Base-by-base conservation (phyloP, 1,140 invertebrate genomes). In the Sarcophaga peregrina region DNA sequence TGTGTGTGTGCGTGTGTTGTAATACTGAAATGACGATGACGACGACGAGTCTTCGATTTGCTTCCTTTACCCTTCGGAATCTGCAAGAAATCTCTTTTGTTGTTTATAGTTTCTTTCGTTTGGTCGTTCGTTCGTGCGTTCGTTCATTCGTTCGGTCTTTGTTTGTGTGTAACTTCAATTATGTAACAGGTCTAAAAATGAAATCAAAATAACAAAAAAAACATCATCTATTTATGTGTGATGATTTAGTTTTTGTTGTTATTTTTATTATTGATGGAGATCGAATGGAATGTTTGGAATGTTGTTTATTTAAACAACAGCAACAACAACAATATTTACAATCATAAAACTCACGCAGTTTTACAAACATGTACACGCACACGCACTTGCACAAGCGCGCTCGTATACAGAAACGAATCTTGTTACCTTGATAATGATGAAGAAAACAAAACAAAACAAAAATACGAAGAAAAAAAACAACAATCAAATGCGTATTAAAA, bases 261-360 rank as follows among this genome's bases (percentile, higher is more conserved):
- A 4, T 37, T 37, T 52, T n/a, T 58, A 58, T 58, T 58, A 58
- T 58, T 58, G 54, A 58, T 58, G 54, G 54, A 58, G 74, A 76
- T 76, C 45, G 74, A 76, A 76, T 76, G 74, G 74, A 76, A 76
- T 76, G 74, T 17, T 76, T n/a, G 74, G 74, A 76, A 76, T 76
- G 74, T 47, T 76, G 74, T 76, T 76, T 46, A 48, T 76, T 76
- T 76, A 76, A 76, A 76, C 54, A n/a, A 58, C 54, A 58, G 15
- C 52, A 15, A 58, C 52, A 58, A 58, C 13, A 58, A 58, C 6
- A 58, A 8, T 10, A 54, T 3, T 2, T 37, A 37, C 25, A 37
- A 37, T 15, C 54, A 15, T 58, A 58, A 58, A 58, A 52, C 54
- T n/a, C 54, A 58, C 50, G 13, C 50, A 52, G 8, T 10, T 10